phyloP scores from a whole-genome alignment of 2,888 invertebrate species.

The Theodoxus fluviatilis region DNA sequence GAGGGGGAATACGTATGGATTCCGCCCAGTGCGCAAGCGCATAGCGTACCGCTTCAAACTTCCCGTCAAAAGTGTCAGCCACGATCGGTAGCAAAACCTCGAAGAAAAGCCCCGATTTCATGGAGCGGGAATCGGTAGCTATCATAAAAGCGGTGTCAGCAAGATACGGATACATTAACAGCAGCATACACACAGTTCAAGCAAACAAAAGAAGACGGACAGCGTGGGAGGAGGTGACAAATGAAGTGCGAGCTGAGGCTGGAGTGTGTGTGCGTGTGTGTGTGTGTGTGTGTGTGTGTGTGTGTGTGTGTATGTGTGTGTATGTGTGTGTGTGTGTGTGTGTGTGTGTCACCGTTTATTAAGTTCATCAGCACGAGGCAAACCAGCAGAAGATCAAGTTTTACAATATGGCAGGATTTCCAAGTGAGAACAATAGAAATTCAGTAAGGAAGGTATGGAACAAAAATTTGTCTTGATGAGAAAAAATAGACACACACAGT shows the following conservation, averaged over 20 bases:
- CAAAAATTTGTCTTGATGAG: too few relatives aligned
- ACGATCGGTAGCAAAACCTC: too few relatives aligned
- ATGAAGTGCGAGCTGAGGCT: neutral
- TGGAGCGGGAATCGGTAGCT: too few relatives aligned
- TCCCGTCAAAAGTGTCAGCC: too few relatives aligned
- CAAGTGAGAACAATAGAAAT: too few relatives aligned
- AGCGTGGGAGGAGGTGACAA: neutral
- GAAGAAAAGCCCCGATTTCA: too few relatives aligned
- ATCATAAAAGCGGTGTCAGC: neutral
- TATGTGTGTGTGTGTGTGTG: neutral
- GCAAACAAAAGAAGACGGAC: neutral
- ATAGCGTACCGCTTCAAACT: too few relatives aligned
- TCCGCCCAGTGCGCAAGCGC: too few relatives aligned
- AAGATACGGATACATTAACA: neutral
- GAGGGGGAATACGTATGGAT: too few relatives aligned
- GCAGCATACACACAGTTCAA: neutral
- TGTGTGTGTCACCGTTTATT: neutral
- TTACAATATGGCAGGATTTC: too few relatives aligned
- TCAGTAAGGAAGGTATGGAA: too few relatives aligned
- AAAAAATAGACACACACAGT: neutral
- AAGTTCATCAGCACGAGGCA: neutral
- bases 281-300: conserved; percentile 18
- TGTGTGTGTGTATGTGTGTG: neutral
- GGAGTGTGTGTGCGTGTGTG: conserved; percentile 11
- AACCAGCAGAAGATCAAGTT: too few relatives aligned